Evolutionary conservation across 2,888 invertebrate genomes (phyloP).

Genomic region (Agonopterix heracliana): DNA sequence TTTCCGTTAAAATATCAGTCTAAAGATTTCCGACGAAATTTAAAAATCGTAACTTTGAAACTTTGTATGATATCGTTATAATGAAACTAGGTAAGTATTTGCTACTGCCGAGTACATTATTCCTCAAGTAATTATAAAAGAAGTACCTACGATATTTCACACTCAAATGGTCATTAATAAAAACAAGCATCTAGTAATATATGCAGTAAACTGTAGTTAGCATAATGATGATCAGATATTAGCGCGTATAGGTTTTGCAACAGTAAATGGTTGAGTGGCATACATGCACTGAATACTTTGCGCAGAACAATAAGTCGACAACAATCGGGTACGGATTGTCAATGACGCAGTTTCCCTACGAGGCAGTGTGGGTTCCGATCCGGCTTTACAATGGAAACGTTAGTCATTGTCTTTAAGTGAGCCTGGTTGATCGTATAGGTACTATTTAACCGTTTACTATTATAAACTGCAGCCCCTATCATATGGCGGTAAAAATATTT

Average conservation of each 20-base stretch:
- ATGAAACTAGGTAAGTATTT: too few relatives aligned
- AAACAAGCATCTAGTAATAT: too few relatives aligned
- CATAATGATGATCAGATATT: conserved; percentile 12
- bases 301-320: conserved; percentile 39
- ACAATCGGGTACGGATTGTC: conserved; percentile 32
- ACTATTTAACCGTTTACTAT: too few relatives aligned
- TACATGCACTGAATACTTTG: conserved; percentile 49
- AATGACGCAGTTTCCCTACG: conserved; percentile 16
- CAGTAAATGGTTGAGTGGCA: conserved; percentile 40
- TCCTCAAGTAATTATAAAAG: too few relatives aligned
- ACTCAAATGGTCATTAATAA: too few relatives aligned
- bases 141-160: not conserved
- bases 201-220: conserved; percentile 1
- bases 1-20: too few relatives aligned
- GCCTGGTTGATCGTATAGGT: not conserved
- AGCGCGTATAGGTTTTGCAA: conserved; percentile 23
- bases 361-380: conserved; percentile 4
- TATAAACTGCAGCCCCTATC: too few relatives aligned
- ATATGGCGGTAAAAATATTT: too few relatives aligned
- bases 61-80: too few relatives aligned
- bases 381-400: conserved; percentile 11
- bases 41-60: too few relatives aligned
- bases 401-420: conserved; percentile 10
- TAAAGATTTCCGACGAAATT: too few relatives aligned
- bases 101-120: too few relatives aligned